phyloP scores from a whole-genome alignment of 2,888 invertebrate species.

The Nephrotoma guestfalica region DNA sequence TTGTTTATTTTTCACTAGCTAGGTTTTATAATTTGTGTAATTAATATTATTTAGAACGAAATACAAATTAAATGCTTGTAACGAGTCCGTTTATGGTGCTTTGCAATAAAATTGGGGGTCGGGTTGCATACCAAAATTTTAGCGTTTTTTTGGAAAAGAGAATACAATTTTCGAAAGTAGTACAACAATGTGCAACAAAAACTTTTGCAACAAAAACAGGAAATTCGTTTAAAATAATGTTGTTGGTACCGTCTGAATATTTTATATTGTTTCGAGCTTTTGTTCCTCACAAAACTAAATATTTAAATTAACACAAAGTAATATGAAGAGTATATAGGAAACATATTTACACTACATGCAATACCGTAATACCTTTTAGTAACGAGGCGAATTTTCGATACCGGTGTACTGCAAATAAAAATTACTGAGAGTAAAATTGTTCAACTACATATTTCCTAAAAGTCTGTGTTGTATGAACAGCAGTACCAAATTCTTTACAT shows the following conservation, averaged over 20 bases:
- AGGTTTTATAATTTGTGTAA: neutral
- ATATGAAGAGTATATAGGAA: neutral
- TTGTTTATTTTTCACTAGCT: neutral
- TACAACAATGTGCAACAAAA: neutral
- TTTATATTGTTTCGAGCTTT: neutral
- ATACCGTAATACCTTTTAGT: neutral
- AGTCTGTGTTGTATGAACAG: too few relatives aligned
- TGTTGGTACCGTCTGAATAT: neutral
- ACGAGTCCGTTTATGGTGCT: neutral
- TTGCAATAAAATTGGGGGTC: neutral
- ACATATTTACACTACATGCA: neutral
- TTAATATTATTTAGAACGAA: neutral
- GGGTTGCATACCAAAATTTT: neutral
- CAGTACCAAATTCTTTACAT: too few relatives aligned
- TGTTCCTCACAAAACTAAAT: neutral
- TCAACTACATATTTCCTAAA: too few relatives aligned
- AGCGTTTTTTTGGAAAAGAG: neutral
- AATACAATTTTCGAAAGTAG: neutral
- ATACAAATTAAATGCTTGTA: neutral
- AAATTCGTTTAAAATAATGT: neutral
- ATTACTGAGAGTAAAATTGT: too few relatives aligned
- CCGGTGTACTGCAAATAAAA: neutral
- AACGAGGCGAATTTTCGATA: neutral
- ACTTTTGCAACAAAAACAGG: neutral
- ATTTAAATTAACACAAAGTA: neutral